phyloP scores from a whole-genome alignment of 2,888 invertebrate species.

The Galerucella calmariensis region DNA sequence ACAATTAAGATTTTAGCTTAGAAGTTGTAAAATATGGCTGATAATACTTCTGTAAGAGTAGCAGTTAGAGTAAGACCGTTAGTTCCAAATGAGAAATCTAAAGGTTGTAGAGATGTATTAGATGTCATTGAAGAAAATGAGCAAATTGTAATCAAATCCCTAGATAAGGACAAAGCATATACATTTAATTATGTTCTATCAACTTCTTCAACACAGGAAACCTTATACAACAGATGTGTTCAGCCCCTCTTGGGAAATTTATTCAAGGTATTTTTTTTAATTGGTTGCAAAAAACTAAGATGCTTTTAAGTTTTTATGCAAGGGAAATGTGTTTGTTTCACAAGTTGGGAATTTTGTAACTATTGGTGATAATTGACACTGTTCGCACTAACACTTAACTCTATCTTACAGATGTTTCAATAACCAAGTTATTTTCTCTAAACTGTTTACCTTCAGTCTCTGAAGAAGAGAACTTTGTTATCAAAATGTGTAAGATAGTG shows the following conservation, averaged over 20 bases:
- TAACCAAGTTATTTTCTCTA: too few species aligned
- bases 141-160: conserved; percentile 73
- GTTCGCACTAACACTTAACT: too few species aligned
- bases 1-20: conserved; percentile 1
- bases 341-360: too few species aligned
- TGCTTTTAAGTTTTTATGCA: neutral
- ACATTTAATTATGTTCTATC: conserved; percentile 88
- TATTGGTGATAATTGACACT: too few species aligned
- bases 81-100: conserved; percentile 75
- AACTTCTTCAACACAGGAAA: conserved; percentile 62
- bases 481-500: too few species aligned
- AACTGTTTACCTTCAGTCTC: too few species aligned
- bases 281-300: neutral
- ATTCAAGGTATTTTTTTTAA: conserved; percentile 71
- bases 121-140: conserved; percentile 73
- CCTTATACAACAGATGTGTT: conserved; percentile 80
- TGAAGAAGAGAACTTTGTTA: too few species aligned
- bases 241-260: conserved; percentile 77
- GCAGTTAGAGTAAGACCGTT: conserved; percentile 86
- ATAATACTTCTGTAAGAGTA: conserved; percentile 72
- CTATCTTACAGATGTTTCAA: too few species aligned
- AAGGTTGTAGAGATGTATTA: conserved; percentile 81
- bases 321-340: too few species aligned
- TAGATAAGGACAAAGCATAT: conserved; percentile 75
- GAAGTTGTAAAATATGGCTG: conserved; percentile 49